phyloP scores from a whole-genome alignment of 2,113 vertebrate species.

The Scartelaos histophorus region DNA sequence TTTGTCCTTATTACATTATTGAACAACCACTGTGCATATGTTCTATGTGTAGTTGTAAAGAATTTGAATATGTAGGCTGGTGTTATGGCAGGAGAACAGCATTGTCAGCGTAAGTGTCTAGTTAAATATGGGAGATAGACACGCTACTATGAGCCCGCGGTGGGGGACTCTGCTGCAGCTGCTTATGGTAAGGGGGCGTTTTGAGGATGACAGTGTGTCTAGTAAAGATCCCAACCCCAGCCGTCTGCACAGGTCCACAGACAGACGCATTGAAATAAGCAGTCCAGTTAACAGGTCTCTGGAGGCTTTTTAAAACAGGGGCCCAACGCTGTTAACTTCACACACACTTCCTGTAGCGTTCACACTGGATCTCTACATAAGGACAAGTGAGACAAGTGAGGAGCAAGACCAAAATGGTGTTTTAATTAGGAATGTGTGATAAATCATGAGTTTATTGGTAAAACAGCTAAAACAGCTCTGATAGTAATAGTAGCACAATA shows the following conservation, averaged over 20 bases:
- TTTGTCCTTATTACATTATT: neutral
- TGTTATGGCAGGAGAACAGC: constrained; percentile 44
- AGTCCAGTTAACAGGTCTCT: constrained; percentile 82
- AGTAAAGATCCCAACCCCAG: constrained; percentile 55
- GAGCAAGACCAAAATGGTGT: constrained; percentile 10
- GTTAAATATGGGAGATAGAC: constrained; percentile 71
- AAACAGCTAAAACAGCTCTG: neutral
- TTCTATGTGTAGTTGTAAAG: neutral
- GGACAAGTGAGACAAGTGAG: constrained; percentile 10
- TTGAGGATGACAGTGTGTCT: constrained; percentile 46
- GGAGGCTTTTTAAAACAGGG: constrained; percentile 83
- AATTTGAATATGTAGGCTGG: neutral
- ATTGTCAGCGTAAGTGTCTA: constrained; percentile 70
- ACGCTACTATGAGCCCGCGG: constrained; percentile 59
- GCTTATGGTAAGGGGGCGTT: neutral
- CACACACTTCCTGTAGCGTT: constrained; percentile 78
- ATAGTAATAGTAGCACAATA: constrained; percentile 3
- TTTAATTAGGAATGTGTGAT: neutral
- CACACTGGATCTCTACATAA: constrained; percentile 37
- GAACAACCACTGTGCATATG: neutral
- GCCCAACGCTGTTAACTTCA: constrained; percentile 80
- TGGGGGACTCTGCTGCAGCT: constrained; percentile 1
- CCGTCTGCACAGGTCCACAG: constrained; percentile 75
- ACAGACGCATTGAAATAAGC: constrained; percentile 84
- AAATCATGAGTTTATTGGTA: neutral